Evolutionary conservation across 2,888 invertebrate genomes (phyloP).

Genomic region (Sarcophaga rosellei): DNA sequence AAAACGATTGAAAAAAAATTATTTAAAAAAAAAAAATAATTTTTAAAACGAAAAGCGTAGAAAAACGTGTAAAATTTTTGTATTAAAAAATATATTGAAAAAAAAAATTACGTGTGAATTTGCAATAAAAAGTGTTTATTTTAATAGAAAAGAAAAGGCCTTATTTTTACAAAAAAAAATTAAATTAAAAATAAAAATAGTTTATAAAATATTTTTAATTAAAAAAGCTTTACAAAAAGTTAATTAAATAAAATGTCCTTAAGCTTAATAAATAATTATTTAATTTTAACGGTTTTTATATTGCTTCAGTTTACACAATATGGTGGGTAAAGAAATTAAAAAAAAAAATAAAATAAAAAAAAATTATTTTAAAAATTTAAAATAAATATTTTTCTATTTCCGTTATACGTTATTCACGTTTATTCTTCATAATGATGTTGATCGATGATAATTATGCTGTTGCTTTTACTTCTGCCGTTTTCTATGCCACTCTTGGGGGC

Average conservation of each 20-base stretch:
- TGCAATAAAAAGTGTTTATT: constrained; percentile 41
- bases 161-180: constrained; percentile 46
- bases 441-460: constrained; percentile 27
- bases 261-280: constrained; percentile 50
- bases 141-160: constrained; percentile 35
- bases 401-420: neutral
- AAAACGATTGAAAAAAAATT: constrained; percentile 13
- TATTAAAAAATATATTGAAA: constrained; percentile 16
- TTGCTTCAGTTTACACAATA: constrained; percentile 71
- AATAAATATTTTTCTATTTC: neutral
- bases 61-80: constrained; percentile 14
- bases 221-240: neutral
- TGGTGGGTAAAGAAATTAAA: constrained; percentile 71
- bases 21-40: constrained; percentile 1
- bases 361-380: neutral
- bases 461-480: constrained; percentile 25
- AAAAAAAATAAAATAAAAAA: constrained; percentile 1
- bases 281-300: constrained; percentile 68
- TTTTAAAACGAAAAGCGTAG: neutral
- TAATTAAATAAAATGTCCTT: constrained; percentile 52
- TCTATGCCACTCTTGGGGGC: neutral
- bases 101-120: constrained; percentile 18
- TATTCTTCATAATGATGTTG: constrained; percentile 16
- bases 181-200: neutral
- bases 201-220: neutral